These are phyloP conservation scores for Sphinx pinastri DNA, from an alignment of 2,888 invertebrate genomes.

Conservation along the genomic window DNA sequence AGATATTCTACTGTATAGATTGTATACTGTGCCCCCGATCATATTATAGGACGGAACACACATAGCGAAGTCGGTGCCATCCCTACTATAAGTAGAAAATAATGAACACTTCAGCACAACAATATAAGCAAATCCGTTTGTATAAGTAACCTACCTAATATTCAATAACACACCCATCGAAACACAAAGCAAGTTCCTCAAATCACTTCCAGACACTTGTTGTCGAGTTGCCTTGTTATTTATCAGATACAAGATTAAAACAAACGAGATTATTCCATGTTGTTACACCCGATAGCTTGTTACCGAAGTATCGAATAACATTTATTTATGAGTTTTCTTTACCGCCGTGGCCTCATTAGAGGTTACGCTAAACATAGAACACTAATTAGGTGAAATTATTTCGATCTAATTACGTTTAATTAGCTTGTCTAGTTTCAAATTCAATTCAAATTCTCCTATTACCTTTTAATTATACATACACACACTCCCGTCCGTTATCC, in stretches of 20 bases:
- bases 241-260: conserved; percentile 35
- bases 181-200: conserved; percentile 17
- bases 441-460: too few species aligned
- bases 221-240: conserved; percentile 36
- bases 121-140: neutral
- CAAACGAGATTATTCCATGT: conserved; percentile 39
- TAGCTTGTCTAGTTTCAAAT: too few species aligned
- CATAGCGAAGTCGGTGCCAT: too few species aligned
- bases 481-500: too few species aligned
- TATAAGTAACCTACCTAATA: neutral
- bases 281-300: conserved; percentile 43
- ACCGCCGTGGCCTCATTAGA: neutral
- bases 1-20: too few species aligned
- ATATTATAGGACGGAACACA: too few species aligned
- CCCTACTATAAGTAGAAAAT: too few species aligned
- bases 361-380: neutral
- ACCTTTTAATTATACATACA: too few species aligned
- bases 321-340: conserved; percentile 44
- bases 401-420: too few species aligned
- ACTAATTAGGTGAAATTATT: too few species aligned
- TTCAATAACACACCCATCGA: neutral
- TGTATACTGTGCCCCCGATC: too few species aligned
- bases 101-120: neutral
- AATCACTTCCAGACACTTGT: conserved; percentile 30
- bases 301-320: conserved; percentile 46